Conservation (phyloP, 2,888 invertebrate species). For the Lochmaea capreae region DNA sequence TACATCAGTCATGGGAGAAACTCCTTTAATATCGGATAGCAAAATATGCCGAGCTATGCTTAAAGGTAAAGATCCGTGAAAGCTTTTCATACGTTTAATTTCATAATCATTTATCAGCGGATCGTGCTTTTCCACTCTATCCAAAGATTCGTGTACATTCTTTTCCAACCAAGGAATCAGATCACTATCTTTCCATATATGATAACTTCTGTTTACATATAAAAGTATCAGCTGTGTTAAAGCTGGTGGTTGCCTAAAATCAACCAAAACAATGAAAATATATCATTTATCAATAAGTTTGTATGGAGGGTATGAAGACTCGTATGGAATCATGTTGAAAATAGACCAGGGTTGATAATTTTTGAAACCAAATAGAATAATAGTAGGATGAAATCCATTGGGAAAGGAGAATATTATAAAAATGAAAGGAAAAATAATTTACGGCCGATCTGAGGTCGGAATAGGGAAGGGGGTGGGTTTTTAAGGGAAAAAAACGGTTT, state of each 20-base stretch:
- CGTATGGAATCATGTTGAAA: too few species aligned
- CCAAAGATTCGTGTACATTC: slow-evolving; percentile 75
- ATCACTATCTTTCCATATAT: slow-evolving; percentile 83
- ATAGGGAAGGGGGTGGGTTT: too few species aligned
- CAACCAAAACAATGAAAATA: background rate
- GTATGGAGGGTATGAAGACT: too few species aligned
- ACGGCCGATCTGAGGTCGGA: too few species aligned
- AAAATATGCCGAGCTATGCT: slow-evolving; percentile 78
- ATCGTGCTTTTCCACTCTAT: slow-evolving; percentile 74
- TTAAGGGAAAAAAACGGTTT: too few species aligned
- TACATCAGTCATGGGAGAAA: slow-evolving; percentile 69
- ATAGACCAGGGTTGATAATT: too few species aligned
- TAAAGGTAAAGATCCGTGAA: slow-evolving; percentile 71
- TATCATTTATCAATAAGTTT: too few species aligned
- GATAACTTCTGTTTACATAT: slow-evolving; percentile 79
- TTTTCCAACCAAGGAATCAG: slow-evolving; percentile 81
- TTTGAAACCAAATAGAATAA: too few species aligned
- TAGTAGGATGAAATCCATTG: too few species aligned
- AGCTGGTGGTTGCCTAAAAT: slow-evolving; percentile 72
- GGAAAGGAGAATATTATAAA: too few species aligned
- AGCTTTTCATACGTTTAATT: slow-evolving; percentile 72
- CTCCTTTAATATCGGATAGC: slow-evolving; percentile 77
- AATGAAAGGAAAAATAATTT: too few species aligned
- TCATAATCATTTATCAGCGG: slow-evolving; percentile 72
- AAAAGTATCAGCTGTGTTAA: slow-evolving; percentile 78